Percentiles rank a stretch among this genome's conserved stretches.
These are phyloP conservation scores for Lepisosteus osseus DNA, from an alignment of 2,113 vertebrate species.

Conservation along the genomic window DNA sequence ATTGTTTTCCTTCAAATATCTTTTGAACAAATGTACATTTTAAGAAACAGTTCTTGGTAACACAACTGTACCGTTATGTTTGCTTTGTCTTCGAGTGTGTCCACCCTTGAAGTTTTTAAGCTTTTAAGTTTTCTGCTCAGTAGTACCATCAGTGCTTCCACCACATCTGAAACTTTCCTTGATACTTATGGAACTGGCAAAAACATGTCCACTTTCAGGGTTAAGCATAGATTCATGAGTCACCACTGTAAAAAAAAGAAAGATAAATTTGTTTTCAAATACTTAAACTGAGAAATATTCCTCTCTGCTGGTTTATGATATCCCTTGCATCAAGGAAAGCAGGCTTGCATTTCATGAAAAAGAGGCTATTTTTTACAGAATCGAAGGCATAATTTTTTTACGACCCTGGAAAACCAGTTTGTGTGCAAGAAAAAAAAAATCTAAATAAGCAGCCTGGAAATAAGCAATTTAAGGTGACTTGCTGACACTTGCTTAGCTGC, in stretches of 20 bases:
- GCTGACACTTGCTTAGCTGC: constrained; percentile 6
- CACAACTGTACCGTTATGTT: too few species aligned
- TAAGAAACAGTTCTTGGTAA: too few species aligned
- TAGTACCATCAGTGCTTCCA: too few species aligned
- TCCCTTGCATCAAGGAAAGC: background rate
- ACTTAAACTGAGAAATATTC: background rate
- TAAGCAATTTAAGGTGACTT: constrained; percentile 7
- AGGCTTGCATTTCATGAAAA: background rate
- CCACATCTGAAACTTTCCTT: too few species aligned
- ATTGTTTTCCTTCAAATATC: too few species aligned
- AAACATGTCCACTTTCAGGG: too few species aligned
- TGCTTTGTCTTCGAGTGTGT: too few species aligned
- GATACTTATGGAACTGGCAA: too few species aligned
- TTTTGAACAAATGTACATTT: too few species aligned
- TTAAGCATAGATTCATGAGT: too few species aligned
- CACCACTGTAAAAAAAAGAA: background rate
- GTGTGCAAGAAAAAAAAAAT: background rate
- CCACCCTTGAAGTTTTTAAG: too few species aligned
- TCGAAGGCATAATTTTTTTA: background rate
- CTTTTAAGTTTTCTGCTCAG: too few species aligned
- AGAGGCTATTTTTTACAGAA: background rate
- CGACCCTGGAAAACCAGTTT: background rate
- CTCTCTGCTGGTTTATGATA: background rate
- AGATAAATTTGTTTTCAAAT: background rate
- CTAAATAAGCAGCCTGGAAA: constrained; percentile 3